phyloP scores from a whole-genome alignment of 1,140 invertebrate genomes.

The Drosophila kurseongensis region DNA sequence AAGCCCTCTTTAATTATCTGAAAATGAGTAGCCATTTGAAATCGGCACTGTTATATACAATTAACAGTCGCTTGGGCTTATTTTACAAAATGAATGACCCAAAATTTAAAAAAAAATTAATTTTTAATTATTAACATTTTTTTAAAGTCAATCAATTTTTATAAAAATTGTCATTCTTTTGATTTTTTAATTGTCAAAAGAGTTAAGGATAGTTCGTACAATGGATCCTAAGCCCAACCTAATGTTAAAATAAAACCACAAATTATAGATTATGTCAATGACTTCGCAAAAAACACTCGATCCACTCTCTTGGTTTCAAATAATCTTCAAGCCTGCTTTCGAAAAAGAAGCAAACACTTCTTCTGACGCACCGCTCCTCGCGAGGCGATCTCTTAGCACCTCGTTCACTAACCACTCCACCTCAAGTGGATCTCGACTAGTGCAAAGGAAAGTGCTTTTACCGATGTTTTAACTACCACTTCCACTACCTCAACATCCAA shows the following conservation, averaged over 20 bases:
- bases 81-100: no score
- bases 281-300: background rate
- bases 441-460: conserved; percentile 55
- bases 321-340: conserved; percentile 14
- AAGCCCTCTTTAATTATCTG: background rate
- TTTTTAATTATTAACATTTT: no score
- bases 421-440: conserved; percentile 16
- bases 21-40: background rate
- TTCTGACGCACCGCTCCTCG: no score
- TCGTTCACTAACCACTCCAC: conserved; percentile 17
- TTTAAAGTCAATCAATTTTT: no score
- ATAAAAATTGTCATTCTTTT: no score
- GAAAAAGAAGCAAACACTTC: conserved; percentile 1
- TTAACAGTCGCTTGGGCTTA: background rate
- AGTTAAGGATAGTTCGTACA: no score
- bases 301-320: background rate
- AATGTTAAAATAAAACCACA: background rate
- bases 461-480: conserved; percentile 41
- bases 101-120: no score
- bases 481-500: conserved; percentile 1
- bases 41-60: background rate
- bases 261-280: background rate
- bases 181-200: no score
- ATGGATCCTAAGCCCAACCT: background rate
- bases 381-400: conserved; percentile 43